Conservation (phyloP, 2,797 vertebrate genomes). For the Kryptolebias ocellatus region DNA sequence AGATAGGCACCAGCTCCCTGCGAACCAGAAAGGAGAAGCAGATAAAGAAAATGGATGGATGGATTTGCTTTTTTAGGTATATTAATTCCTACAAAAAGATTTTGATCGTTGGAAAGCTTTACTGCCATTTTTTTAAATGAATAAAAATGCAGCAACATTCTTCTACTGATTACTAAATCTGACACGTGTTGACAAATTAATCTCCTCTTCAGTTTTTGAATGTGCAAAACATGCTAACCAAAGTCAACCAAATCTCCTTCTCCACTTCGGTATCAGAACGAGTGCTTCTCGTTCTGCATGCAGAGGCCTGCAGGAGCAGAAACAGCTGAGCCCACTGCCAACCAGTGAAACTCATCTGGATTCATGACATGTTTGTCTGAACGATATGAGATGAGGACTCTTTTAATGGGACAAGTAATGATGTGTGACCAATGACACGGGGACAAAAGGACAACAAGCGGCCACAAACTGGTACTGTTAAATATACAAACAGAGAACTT, state of each 20-base stretch:
- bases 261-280: not conserved
- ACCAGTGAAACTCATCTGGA: not conserved
- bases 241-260: not conserved
- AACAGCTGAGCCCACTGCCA: slow-evolving; percentile 25
- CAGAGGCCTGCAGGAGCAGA: not conserved
- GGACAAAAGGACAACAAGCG: slow-evolving; percentile 22
- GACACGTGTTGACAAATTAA: not conserved
- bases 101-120: no score
- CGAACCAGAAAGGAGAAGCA: no score
- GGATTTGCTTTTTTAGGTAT: no score
- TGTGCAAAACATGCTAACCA: not conserved
- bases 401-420: slow-evolving; percentile 27
- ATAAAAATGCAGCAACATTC: no score
- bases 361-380: slow-evolving; percentile 3
- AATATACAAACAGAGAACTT: slow-evolving; percentile 19
- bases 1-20: no score
- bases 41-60: no score
- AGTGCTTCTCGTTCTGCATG: slow-evolving; percentile 7
- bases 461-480: slow-evolving; percentile 1
- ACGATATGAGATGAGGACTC: not conserved
- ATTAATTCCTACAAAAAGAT: no score
- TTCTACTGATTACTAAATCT: no score
- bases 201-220: not conserved
- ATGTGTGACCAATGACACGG: slow-evolving; percentile 27
- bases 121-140: no score